Evolutionary conservation across 2,797 vertebrate species (phyloP), one percentile per base, ranked within the genome.

Genomic region (Cyclura pinguis): DNA sequence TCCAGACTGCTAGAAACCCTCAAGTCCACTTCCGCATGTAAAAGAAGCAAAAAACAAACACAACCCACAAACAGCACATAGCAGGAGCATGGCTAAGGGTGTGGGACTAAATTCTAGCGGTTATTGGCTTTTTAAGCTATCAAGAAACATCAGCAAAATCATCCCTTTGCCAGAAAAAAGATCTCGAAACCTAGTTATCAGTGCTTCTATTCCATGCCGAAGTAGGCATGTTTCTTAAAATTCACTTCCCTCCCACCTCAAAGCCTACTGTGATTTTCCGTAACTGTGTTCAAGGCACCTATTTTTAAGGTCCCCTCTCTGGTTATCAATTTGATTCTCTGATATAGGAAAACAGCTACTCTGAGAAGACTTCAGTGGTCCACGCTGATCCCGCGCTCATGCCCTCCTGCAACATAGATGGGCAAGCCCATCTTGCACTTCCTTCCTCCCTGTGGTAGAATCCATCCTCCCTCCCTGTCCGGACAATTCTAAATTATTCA

Each of bases 401-500:
- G 5, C 6, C 22, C 7, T 59, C 59, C 59, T 72, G 62, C 16
- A 13, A 18, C 4, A 50, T 14, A 47, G 24, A 14, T 38, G 10
- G n/a, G 47, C 27, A 67, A 84, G 18, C 32, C n/a, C 67, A 55
- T 52, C 62, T 50, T 1, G 90, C 6, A 0, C 1, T 20, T 87
- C 42, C 42, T 42, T 42, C 89, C 92, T 87, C 90, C 88, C 18
- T 13, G 86, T 87, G 90, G 80, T 88, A 93, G 91, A 88, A 0
- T 88, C 91, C 93, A 90, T 93, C 86, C 91, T 94, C 80, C 83
- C 5, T 74, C 89, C 91, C 92, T 89, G 92, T 82, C 93, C 93
- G 89, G 77, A 84, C 94, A 3, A 0, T 76, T 92, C 90, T 96
- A 32, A 94, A 94, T 93, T 94, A 92, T 94, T 95, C 96, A 47